phyloP scores from a whole-genome alignment of 2,797 vertebrate genomes.

The Sorex maritimensis region DNA sequence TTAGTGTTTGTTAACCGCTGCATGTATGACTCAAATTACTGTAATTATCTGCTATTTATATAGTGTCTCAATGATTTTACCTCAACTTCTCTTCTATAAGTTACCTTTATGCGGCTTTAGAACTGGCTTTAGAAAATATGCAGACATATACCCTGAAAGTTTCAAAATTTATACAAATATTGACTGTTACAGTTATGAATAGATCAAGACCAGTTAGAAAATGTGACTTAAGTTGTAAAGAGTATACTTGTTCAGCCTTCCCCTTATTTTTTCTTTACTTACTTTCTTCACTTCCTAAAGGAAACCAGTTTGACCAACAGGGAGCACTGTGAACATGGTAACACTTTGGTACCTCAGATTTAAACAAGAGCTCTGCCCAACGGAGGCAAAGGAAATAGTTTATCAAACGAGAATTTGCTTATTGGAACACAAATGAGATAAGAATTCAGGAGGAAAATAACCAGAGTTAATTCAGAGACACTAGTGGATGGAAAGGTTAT shows the following conservation, averaged over 20 bases:
- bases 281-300: background rate
- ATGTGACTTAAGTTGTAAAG: background rate
- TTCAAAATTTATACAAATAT: background rate
- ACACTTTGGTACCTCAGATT: background rate
- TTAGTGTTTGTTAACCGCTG: background rate
- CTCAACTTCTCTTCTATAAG: background rate
- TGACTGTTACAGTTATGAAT: background rate
- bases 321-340: background rate
- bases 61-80: background rate
- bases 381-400: constrained; percentile 27
- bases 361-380: background rate
- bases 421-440: background rate
- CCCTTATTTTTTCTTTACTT: background rate
- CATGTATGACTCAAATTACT: background rate
- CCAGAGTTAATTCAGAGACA: background rate
- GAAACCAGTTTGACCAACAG: constrained; percentile 19
- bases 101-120: background rate
- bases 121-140: background rate
- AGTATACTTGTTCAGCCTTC: background rate
- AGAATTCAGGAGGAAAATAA: background rate
- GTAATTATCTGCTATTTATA: background rate
- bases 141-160: background rate
- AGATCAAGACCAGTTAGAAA: background rate
- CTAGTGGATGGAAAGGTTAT: background rate
- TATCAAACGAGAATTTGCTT: background rate